Evolutionary conservation across 2,888 invertebrate genomes (phyloP), one percentile per base, ranked within the genome.

Genomic region (Eucera pruinosa): DNA sequence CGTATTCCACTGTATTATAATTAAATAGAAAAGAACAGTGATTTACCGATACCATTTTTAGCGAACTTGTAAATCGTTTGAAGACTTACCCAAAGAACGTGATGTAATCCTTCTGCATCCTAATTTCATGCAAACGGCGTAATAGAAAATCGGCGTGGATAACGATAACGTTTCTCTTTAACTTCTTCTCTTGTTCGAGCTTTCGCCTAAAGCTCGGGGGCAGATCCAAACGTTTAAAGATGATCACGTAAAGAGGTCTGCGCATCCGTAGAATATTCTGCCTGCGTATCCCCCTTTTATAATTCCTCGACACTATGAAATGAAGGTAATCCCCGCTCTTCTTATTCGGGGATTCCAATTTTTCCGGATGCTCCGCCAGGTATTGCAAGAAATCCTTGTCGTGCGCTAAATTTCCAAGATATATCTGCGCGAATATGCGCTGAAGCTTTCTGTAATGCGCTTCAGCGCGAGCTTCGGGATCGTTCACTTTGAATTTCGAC

Each of bases 361-460:
- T 47, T 1, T 92, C 87, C 7, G 91, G 90, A 0, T 89, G 85
- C 67, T 90, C 85, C 0, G 88, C 79, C 47, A 90, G 85, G 13
- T 89, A 75, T 55, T 92, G 89, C 41, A 93, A 77, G 77, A 93
- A 94, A 23, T 91, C 84, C 79, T 93, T 93, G 73, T 94, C 94
- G 52, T 84, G 77, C 43, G 92, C 92, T 86, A 94, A 88, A 3
- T 85, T 83, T 30, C 93, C 93, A 48, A 94, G 86, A 81, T 93
- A 93, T 66, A 91, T 91, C 64, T 90, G 90, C 0, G 93, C 93
- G 88, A 93, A 90, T 30, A 92, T 6, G 0, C 70, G 71, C 6
- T 88, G 84, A 1, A 88, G 61, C 25, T 69, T 85, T 25, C 60
- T 81, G 55, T 82, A 72, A 13, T 78, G 60, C 0, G 23, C 64